Percentiles rank a stretch among this genome's conserved stretches.
These are phyloP conservation scores for Micropoecilia bifurca DNA, from an alignment of 2,797 vertebrate species.

Conservation along the genomic window DNA sequence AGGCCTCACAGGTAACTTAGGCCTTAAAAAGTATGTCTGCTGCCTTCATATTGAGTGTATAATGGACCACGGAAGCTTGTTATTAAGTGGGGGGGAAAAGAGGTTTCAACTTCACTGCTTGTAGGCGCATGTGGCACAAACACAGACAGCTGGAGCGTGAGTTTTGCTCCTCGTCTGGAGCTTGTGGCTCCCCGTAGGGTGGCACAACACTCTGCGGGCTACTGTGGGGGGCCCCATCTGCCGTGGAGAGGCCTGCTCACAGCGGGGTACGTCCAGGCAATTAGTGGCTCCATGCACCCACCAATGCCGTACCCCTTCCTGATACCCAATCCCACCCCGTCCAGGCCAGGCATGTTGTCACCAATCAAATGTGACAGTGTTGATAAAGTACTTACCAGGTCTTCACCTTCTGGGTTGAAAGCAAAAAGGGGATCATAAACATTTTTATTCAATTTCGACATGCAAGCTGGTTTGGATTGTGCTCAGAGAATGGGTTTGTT, in stretches of 20 bases:
- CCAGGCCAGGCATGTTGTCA: slow-evolving; percentile 59
- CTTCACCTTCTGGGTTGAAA: slow-evolving; percentile 43
- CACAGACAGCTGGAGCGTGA: slow-evolving; percentile 79
- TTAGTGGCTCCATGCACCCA: slow-evolving; percentile 36
- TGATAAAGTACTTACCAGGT: slow-evolving; percentile 33
- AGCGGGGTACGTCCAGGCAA: slow-evolving; percentile 44
- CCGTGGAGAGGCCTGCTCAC: slow-evolving; percentile 61
- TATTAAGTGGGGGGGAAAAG: not conserved
- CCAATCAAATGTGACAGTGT: slow-evolving; percentile 54
- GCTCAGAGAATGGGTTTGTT: not conserved
- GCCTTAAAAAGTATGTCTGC: not conserved
- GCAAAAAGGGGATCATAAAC: slow-evolving; percentile 23
- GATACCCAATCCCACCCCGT: slow-evolving; percentile 40
- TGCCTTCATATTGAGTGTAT: not conserved
- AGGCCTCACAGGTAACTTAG: not conserved
- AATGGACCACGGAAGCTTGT: slow-evolving; percentile 1
- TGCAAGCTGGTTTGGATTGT: slow-evolving; percentile 1
- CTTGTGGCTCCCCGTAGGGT: slow-evolving; percentile 75
- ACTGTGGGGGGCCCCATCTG: slow-evolving; percentile 74
- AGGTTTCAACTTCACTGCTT: slow-evolving; percentile 41
- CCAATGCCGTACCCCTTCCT: slow-evolving; percentile 17
- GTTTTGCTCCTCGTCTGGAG: slow-evolving; percentile 76
- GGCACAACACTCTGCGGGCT: slow-evolving; percentile 74
- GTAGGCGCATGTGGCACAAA: slow-evolving; percentile 75
- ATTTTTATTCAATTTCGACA: slow-evolving; percentile 23